Evolutionary conservation across 2,797 vertebrate species (phyloP).

Genomic region (Carcharodon carcharias): DNA sequence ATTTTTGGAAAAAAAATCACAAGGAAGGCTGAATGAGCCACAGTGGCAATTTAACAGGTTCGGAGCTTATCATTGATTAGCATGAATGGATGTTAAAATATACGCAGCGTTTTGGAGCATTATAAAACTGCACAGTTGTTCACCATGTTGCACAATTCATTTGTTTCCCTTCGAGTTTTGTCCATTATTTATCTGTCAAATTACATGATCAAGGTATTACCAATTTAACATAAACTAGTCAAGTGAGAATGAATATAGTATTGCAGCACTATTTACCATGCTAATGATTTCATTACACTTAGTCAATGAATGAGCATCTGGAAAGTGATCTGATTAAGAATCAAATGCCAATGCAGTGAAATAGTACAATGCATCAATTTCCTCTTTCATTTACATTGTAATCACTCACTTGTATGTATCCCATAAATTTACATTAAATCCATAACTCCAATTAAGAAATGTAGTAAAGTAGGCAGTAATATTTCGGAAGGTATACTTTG

Average conservation of each 20-base stretch:
- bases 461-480: background rate
- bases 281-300: slow-evolving; percentile 1
- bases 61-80: background rate
- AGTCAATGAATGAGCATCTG: background rate
- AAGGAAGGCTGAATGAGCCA: background rate
- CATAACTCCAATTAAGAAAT: slow-evolving; percentile 7
- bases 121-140: background rate
- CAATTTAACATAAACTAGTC: background rate
- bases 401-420: background rate
- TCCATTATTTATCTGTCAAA: background rate
- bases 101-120: background rate
- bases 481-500: background rate
- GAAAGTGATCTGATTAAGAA: background rate
- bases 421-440: slow-evolving; percentile 24
- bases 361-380: background rate
- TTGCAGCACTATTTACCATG: background rate
- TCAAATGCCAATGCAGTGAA: slow-evolving; percentile 18
- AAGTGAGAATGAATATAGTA: background rate
- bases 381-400: slow-evolving; percentile 20
- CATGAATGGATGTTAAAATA: background rate
- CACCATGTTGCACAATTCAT: background rate
- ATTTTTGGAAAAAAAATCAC: background rate
- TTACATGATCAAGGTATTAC: background rate
- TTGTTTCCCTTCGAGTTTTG: background rate
- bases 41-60: background rate